Evolutionary conservation across 2,797 vertebrate genomes (phyloP).

Genomic region (Cephalopachus bancanus): DNA sequence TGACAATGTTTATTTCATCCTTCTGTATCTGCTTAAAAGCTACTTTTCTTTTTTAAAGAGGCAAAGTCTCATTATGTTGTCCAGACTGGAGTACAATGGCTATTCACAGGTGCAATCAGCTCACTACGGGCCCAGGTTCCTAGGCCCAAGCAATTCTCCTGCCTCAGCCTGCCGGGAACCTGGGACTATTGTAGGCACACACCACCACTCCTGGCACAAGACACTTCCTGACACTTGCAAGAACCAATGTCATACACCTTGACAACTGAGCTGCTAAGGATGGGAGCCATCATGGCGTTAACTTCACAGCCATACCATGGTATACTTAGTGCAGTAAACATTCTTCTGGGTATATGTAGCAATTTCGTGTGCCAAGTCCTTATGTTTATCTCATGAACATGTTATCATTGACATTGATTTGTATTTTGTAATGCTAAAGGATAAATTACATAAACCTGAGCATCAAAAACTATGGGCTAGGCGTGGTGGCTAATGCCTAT

Average conservation of each 20-base stretch:
- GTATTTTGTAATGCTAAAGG: background rate
- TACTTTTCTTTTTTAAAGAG: background rate
- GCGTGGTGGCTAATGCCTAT: no score
- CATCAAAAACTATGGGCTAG: background rate
- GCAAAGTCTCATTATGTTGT: background rate
- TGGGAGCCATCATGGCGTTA: background rate
- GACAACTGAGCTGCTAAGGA: background rate
- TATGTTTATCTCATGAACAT: background rate
- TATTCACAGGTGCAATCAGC: background rate
- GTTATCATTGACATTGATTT: background rate
- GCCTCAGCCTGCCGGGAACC: background rate
- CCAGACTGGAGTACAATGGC: background rate
- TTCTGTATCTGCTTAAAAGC: background rate
- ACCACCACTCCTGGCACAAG: background rate
- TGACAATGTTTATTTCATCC: background rate
- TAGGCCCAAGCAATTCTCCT: background rate
- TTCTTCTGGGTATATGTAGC: background rate
- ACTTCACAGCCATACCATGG: background rate
- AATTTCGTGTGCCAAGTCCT: slow-evolving; percentile 31
- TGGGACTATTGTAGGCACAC: background rate
- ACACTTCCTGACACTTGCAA: background rate
- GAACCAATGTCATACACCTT: background rate
- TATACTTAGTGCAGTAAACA: background rate
- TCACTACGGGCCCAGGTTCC: background rate
- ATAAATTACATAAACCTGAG: background rate